These are phyloP conservation scores for Leguminivora glycinivorella DNA, from an alignment of 1,140 invertebrate genomes.

Conservation along the genomic window DNA sequence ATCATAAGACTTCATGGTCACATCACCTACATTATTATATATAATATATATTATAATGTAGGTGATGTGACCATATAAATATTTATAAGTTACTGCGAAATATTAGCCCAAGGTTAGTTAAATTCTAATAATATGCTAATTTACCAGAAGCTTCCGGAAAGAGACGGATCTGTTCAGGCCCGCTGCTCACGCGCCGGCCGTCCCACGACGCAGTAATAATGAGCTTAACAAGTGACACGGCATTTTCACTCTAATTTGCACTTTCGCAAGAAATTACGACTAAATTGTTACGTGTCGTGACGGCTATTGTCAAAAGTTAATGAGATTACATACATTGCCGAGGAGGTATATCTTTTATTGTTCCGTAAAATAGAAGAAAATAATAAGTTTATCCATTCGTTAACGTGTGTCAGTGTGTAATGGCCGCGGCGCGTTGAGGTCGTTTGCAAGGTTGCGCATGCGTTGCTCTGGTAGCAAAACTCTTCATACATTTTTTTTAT, in stretches of 20 bases:
- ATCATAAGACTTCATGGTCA: too few relatives aligned
- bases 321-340: not conserved
- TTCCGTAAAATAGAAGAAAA: not conserved
- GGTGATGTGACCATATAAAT: too few relatives aligned
- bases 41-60: too few relatives aligned
- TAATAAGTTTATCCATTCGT: not conserved
- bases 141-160: not conserved
- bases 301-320: not conserved
- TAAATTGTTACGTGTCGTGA: not conserved
- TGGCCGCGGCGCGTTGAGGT: constrained; percentile 15
- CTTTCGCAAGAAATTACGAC: not conserved
- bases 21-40: too few relatives aligned
- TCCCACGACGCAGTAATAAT: not conserved
- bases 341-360: not conserved
- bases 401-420: constrained; percentile 2
- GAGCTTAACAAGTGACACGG: constrained; percentile 5
- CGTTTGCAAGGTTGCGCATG: constrained; percentile 6
- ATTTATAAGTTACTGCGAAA: too few relatives aligned
- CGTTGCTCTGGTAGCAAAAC: not conserved
- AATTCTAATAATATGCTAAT: not conserved
- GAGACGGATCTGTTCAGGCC: not conserved
- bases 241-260: constrained; percentile 10
- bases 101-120: too few relatives aligned
- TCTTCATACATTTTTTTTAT: too few relatives aligned
- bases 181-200: not conserved